These are phyloP conservation scores for Thamnaconus septentrionalis DNA, from an alignment of 2,113 vertebrate genomes.

Conservation along the genomic window DNA sequence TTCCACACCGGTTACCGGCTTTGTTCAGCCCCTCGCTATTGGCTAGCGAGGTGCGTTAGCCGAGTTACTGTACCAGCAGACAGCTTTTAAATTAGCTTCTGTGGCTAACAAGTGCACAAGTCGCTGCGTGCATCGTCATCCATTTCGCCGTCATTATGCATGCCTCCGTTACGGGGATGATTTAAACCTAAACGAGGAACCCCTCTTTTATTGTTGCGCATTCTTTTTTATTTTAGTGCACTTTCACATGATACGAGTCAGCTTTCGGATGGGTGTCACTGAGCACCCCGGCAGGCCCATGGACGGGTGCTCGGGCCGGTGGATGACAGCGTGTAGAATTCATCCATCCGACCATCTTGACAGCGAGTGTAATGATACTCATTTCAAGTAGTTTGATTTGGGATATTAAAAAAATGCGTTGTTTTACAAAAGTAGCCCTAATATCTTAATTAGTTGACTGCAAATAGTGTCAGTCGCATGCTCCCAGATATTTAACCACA, in stretches of 20 bases:
- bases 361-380: neutral
- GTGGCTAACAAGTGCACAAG: constrained; percentile 24
- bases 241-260: neutral
- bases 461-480: too few species aligned
- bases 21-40: constrained; percentile 57
- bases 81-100: neutral
- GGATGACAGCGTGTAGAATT: neutral
- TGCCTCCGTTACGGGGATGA: constrained; percentile 11
- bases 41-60: constrained; percentile 48
- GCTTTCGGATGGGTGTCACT: neutral
- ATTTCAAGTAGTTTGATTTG: too few species aligned
- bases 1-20: constrained; percentile 65
- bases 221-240: neutral
- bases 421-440: too few species aligned
- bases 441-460: too few species aligned
- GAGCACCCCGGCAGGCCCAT: constrained; percentile 35
- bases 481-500: too few species aligned
- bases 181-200: constrained; percentile 13
- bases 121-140: constrained; percentile 8
- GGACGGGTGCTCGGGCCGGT: constrained; percentile 1
- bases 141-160: constrained; percentile 4
- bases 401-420: too few species aligned
- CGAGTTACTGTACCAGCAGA: constrained; percentile 4
- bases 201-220: neutral
- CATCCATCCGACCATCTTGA: neutral